Percentiles rank a stretch among this genome's conserved stretches.
phyloP scores from a whole-genome alignment of 2,113 vertebrate species.

The Dipodomys merriami region DNA sequence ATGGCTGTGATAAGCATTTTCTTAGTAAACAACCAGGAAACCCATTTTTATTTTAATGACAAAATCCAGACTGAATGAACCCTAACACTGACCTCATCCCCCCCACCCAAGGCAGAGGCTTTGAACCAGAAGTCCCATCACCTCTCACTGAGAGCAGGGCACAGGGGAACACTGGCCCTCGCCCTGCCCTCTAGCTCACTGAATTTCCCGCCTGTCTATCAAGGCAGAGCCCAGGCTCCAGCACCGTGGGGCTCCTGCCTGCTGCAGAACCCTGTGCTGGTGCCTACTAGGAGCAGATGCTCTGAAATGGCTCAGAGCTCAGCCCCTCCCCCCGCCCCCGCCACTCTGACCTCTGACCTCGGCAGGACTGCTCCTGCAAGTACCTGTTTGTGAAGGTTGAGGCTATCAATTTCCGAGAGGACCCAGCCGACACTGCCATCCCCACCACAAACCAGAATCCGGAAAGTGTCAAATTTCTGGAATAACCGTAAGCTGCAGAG shows the following conservation, averaged over 20 bases:
- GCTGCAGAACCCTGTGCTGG: fast-evolving
- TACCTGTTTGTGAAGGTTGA: slow-evolving; percentile 98
- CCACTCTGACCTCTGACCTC: background rate
- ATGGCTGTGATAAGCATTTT: background rate
- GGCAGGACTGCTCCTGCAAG: background rate
- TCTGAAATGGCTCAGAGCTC: fast-evolving
- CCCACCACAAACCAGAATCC: slow-evolving; percentile 97
- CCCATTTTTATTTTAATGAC: background rate
- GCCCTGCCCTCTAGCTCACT: too few species aligned
- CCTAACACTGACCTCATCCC: background rate
- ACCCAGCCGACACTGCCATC: slow-evolving; percentile 99
- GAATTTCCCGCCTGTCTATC: too few species aligned
- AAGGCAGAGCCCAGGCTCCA: fast-evolving
- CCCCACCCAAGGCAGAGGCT: background rate
- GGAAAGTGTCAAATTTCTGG: slow-evolving; percentile 98
- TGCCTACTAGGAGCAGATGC: background rate
- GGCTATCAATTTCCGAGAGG: slow-evolving; percentile 96
- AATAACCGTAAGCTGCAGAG: slow-evolving; percentile 92
- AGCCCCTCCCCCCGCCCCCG: background rate
- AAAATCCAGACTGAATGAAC: background rate
- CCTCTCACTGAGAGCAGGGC: background rate
- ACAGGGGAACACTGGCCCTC: background rate
- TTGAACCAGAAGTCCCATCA: fast-evolving
- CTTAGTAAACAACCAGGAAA: background rate
- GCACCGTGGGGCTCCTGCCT: fast-evolving